Percentiles rank a stretch among this genome's conserved stretches.
These are phyloP conservation scores for Eumeta japonica DNA, from an alignment of 1,140 invertebrate species.

Conservation along the genomic window DNA sequence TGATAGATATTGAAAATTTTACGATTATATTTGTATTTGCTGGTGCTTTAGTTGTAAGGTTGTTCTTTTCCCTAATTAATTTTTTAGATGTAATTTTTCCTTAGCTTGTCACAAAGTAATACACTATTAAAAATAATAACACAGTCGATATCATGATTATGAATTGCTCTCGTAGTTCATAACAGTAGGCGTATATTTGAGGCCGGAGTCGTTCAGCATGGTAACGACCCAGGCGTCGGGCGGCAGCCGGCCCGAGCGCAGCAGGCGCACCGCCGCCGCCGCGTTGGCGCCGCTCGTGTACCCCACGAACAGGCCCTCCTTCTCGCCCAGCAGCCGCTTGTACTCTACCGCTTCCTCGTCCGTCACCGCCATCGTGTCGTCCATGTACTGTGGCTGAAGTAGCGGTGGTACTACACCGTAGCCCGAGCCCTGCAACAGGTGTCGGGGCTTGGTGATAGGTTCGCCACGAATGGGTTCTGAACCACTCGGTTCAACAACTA, in stretches of 20 bases:
- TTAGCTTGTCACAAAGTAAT: too few relatives aligned
- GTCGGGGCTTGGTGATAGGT: constrained; percentile 39
- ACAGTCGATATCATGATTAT: too few relatives aligned
- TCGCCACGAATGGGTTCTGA: constrained; percentile 37
- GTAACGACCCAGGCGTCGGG: constrained; percentile 44
- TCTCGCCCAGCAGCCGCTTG: constrained; percentile 35
- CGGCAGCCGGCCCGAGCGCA: constrained; percentile 30
- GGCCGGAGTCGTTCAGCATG: constrained; percentile 33
- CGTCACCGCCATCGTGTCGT: constrained; percentile 31
- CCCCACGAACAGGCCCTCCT: constrained; percentile 45
- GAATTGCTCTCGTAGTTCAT: too few relatives aligned
- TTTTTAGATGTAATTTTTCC: too few relatives aligned
- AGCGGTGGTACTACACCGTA: constrained; percentile 42
- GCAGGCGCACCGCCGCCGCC: constrained; percentile 37
- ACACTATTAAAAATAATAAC: too few relatives aligned
- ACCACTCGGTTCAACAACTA: constrained; percentile 39
- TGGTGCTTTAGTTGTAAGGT: too few relatives aligned
- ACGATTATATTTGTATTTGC: too few relatives aligned
- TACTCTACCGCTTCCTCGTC: constrained; percentile 42
- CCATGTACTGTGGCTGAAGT: constrained; percentile 33
- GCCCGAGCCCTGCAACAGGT: constrained; percentile 44
- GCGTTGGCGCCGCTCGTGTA: constrained; percentile 46
- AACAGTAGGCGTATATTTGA: constrained; percentile 49
- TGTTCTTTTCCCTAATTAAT: too few relatives aligned
- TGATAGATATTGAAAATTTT: too few relatives aligned